Base-by-base conservation (phyloP, 2,113 vertebrate species). In the Hylia prasina region DNA sequence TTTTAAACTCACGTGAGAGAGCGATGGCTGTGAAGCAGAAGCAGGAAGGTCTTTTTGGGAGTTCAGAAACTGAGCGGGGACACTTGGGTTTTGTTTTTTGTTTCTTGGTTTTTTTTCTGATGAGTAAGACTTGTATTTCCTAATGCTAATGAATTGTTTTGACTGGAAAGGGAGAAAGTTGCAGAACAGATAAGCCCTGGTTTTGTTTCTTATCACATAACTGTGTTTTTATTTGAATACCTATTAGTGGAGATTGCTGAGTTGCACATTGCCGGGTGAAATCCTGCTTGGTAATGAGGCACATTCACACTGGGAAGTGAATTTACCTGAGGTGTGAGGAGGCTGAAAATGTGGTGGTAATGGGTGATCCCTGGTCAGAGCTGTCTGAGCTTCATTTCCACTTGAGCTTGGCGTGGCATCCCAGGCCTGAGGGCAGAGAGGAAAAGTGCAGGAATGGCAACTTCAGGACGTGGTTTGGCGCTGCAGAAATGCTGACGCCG, bases 81-180 rank as follows among this genome's bases (percentile, higher is more conserved):
- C 39, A 4, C 13, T 61, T n/a, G 5, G 1, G 16, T 7, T 69
- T 37, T 10, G 33, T 35, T 6, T 53, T 51, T 51, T 51, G 15
- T 25, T 30, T 31, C n/a, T n/a, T n/a, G n/a, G n/a, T 35, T n/a
- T 7, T 56, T 64, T 42, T 56, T 24, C 37, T 75, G 79, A 64
- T 92, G 88, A 89, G 45, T 79, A 61, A 89, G 70, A 87, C 56
- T 53, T n/a, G 35, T 63, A 25, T 79, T 85, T 93, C 45, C 39
- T 90, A 72, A 85, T 51, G 53, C 37, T 91, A 69, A 89, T 71
- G 35, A 94, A 45, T 89, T 95, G 44, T 94, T 94, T 83, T 84
- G 82, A 57, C 57, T 87, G 48, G 72, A 69, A 95, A 37, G 42
- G 20, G 56, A 37, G 13, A 48, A 90, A 83, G 69, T 54, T 58